Conservation (phyloP, 1,140 invertebrate genomes). For the Mya arenaria region DNA sequence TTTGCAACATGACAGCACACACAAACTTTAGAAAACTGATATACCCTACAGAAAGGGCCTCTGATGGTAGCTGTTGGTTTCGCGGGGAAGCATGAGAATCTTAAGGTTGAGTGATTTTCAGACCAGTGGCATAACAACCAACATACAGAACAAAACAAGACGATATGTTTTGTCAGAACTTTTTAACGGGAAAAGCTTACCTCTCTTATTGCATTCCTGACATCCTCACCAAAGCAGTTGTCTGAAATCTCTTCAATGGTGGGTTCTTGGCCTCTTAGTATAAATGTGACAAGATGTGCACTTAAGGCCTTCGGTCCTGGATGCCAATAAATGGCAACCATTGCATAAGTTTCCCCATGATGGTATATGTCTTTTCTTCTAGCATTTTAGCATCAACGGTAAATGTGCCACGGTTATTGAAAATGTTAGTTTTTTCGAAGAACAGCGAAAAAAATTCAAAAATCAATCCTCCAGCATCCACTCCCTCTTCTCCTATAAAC, state of each 20-base stretch:
- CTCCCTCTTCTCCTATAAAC: constrained; percentile 33
- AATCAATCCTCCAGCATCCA: constrained; percentile 25
- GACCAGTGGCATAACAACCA: too few species aligned
- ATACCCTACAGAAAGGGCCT: too few species aligned
- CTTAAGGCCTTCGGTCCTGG: constrained; percentile 17
- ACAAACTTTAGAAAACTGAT: too few species aligned
- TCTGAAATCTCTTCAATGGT: constrained; percentile 10
- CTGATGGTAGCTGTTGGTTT: too few species aligned
- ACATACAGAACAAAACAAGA: too few species aligned
- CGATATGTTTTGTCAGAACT: too few species aligned
- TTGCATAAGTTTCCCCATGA: constrained; percentile 24
- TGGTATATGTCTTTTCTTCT: constrained; percentile 9
- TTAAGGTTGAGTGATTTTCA: too few species aligned
- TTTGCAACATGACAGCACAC: too few species aligned
- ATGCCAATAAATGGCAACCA: constrained; percentile 16
- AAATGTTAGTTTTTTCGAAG: constrained; percentile 25
- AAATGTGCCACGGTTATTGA: constrained; percentile 6
- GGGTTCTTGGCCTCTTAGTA: constrained; percentile 24
- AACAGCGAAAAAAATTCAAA: constrained; percentile 23
- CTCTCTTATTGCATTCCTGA: background rate
- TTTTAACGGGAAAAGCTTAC: too few species aligned
- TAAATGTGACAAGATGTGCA: constrained; percentile 17
- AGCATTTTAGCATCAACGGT: constrained; percentile 13
- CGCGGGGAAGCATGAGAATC: too few species aligned
- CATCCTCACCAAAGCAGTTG: constrained; percentile 18